Conservation (phyloP, 2,797 vertebrate species). For the Oreochromis grahami region DNA sequence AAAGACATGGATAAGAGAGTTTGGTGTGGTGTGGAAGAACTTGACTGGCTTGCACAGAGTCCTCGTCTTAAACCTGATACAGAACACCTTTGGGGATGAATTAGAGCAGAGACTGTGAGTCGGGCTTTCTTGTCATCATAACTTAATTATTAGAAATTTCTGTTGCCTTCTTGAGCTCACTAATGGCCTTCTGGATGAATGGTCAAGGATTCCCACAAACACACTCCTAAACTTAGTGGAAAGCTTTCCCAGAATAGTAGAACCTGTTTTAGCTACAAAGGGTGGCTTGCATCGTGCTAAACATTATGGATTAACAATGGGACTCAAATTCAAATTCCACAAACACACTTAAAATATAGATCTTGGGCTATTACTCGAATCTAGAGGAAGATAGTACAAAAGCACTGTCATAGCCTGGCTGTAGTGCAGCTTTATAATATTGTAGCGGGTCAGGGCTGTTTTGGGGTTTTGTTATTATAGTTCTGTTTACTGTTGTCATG, state of each 20-base stretch:
- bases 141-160: neutral
- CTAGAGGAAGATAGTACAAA: neutral
- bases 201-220: neutral
- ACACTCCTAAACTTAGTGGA: neutral
- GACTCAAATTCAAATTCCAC: neutral
- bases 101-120: neutral
- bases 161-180: neutral
- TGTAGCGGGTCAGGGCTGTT: no score
- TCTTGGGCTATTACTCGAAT: neutral
- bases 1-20: neutral
- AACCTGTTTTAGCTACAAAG: neutral
- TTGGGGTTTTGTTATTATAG: no score
- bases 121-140: fast-evolving
- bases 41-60: neutral
- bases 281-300: neutral
- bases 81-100: neutral
- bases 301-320: neutral
- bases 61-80: neutral
- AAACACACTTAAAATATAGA: neutral
- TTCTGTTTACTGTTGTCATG: no score
- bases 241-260: neutral
- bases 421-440: neutral
- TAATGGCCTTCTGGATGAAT: neutral
- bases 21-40: neutral
- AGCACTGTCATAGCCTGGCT: neutral